Evolutionary conservation across 1,140 invertebrate genomes (phyloP), one percentile per base, ranked within the genome.

Genomic region (Caenorhabditis remanei): DNA sequence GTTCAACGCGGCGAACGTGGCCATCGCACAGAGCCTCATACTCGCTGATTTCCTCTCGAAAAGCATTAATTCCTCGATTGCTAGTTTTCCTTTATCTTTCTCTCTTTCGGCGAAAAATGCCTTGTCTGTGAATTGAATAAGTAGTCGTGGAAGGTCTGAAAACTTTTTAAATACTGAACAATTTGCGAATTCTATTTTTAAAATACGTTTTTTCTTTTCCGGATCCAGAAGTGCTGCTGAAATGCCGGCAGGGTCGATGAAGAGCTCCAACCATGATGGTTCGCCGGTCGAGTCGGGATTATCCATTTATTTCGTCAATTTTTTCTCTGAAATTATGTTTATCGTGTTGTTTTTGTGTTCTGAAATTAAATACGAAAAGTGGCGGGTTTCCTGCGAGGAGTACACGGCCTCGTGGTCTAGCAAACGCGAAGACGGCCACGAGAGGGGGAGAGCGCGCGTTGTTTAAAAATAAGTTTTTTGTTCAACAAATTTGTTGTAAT

Each of bases 11-110:
- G 88, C 86, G 24, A 89, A 88, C 16, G 83, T 87, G 14, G 88
- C 67, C 67, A 83, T 58, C 8, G 87, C 65, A 61, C 85, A 88
- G 16, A 89, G 65, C 67, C 87, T 87, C 53, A 89, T 84, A 83
- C 88, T 85, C 3, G 88, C 86, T 4, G 65, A 40, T 53, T 89
- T 89, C 19, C 85, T 82, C 67, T 88, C 46, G 56, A 58, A 65
- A 32, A 84, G 50, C 82, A 65, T 58, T 9, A 87, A 16, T n/a
- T 87, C 87, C 9, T 87, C 87, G 9, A 50, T 9, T 16, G 63
- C 82, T 14, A 79, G 19, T 40, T 84, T 61, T 19, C 83, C 83
- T 19, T 58, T 43, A 48, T 79, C 83, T 16, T 58, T 84, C 13
- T 84, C 55, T 41, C 83, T 5, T 43, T 84, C 83, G 14, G 58